Evolutionary conservation across 2,113 vertebrate genomes (phyloP), one percentile per base, ranked within the genome.

Genomic region (Pedetes capensis): DNA sequence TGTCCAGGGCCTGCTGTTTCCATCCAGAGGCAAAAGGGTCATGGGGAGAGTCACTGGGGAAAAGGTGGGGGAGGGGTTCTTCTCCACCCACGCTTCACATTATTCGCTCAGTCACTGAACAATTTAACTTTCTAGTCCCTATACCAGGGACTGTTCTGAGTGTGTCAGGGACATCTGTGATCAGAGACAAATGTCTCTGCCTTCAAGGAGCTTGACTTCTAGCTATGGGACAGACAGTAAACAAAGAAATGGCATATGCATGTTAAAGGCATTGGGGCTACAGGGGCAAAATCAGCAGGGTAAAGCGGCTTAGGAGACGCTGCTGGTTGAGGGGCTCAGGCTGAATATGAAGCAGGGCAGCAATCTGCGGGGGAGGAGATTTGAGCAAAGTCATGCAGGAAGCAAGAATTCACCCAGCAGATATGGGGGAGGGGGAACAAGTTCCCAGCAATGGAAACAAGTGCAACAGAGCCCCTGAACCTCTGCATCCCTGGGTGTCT

Each of bases 381-480:
- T 37, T 14, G 34, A 37, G 47, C 25, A 6, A 32, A 53, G 5
- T 17, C 63, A 34, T 11, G 23, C 51, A 39, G 47, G 63, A 27
- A 29, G 49, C 5, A 3, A 29, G 47, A 69, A 39, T 25, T 53
- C 25, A 4, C 23, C 16, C 18, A 69, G n/a, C 9, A 8, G 83
- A 8, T 32, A 3, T 10, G 27, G 4, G n/a, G 34, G 2, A 14
- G 4, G n/a, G 34, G 4, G 22, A 16, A 66, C n/a, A 18, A 6
- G 12, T 16, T 9, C 80, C 34, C n/a, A 34, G 81, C 47, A 7
- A 8, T 3, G 6, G 51, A 3, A 27, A 3, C 51, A 2, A 6
- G 18, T 27, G 1, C 61, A 6, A 44, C 61, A 18, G 10, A 17
- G 13, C 22, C 59, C 37, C 80, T 1, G 29, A 47, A 42, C 29